Conservation (phyloP, 2,113 vertebrate genomes). For the Ailuropoda melanoleuca region DNA sequence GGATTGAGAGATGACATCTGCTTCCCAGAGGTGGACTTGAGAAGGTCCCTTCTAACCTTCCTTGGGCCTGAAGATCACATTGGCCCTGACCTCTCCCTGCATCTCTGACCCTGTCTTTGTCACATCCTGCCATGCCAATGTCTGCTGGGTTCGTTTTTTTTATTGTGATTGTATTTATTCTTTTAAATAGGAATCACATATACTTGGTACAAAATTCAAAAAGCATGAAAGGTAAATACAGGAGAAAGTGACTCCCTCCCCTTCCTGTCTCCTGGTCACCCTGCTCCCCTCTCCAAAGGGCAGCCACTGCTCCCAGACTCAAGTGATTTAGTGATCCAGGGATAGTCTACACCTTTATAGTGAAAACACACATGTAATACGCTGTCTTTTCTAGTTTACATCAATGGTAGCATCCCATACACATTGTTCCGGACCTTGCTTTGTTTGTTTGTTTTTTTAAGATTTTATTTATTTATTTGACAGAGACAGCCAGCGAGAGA, state of each 20-base stretch:
- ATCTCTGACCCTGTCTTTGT: background rate
- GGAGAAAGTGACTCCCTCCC: background rate
- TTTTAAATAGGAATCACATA: background rate
- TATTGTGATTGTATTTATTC: background rate
- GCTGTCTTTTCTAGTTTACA: background rate
- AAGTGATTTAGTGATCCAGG: background rate
- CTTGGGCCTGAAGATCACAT: background rate
- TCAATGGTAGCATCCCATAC: background rate
- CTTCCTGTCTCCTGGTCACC: background rate
- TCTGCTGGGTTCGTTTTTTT: background rate
- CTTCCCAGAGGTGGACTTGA: background rate
- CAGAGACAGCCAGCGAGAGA: too few species aligned
- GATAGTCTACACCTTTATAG: background rate
- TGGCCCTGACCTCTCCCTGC: background rate
- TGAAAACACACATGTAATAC: accelerated
- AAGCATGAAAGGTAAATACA: background rate
- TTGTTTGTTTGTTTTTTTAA: background rate
- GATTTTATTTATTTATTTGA: too few species aligned
- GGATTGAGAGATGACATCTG: background rate
- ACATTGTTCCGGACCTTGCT: background rate
- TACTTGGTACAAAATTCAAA: background rate
- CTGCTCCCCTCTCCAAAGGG: background rate
- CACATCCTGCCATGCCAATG: background rate
- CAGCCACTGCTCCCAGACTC: background rate
- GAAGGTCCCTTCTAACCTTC: background rate